A percentile compares a stretch with the other conserved stretches of the same genome.
Evolutionary conservation across 2,888 invertebrate species (phyloP).

Genomic region (Selenia dentaria): DNA sequence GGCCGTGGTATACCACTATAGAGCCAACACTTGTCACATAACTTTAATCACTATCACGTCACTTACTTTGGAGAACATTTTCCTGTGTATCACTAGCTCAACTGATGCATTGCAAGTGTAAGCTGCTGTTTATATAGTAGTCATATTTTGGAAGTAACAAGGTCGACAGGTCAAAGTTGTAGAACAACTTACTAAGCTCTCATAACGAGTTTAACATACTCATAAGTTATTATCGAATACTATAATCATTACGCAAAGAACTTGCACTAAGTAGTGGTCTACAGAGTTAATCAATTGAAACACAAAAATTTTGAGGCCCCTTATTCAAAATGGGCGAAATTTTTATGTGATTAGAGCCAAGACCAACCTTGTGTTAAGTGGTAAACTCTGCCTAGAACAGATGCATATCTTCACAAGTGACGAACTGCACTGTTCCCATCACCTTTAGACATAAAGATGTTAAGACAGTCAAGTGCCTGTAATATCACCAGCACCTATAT

Average conservation of each 20-base stretch:
- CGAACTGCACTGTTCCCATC: too few relatives aligned
- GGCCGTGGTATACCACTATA: too few relatives aligned
- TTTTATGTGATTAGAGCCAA: too few relatives aligned
- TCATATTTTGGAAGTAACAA: slow-evolving; percentile 56
- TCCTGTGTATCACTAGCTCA: slow-evolving; percentile 47
- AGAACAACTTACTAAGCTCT: slow-evolving; percentile 17
- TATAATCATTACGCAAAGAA: slow-evolving; percentile 12
- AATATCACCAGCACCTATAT: too few relatives aligned
- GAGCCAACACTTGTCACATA: too few relatives aligned
- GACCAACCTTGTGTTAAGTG: too few relatives aligned
- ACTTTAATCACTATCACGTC: too few relatives aligned
- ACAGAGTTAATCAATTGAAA: neutral
- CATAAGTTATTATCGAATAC: slow-evolving; percentile 4
- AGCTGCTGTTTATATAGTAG: slow-evolving; percentile 57
- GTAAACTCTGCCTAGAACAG: too few relatives aligned
- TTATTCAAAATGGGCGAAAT: too few relatives aligned
- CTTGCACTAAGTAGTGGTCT: neutral
- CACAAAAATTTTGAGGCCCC: neutral
- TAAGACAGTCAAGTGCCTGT: too few relatives aligned
- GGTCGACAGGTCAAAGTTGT: slow-evolving; percentile 58
- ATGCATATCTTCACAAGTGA: too few relatives aligned
- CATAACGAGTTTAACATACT: slow-evolving; percentile 4
- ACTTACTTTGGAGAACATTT: slow-evolving; percentile 75
- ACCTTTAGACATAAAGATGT: too few relatives aligned
- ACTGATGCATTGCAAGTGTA: slow-evolving; percentile 57